phyloP scores from a whole-genome alignment of 2,113 vertebrate species.

The Pollachius pollachius region DNA sequence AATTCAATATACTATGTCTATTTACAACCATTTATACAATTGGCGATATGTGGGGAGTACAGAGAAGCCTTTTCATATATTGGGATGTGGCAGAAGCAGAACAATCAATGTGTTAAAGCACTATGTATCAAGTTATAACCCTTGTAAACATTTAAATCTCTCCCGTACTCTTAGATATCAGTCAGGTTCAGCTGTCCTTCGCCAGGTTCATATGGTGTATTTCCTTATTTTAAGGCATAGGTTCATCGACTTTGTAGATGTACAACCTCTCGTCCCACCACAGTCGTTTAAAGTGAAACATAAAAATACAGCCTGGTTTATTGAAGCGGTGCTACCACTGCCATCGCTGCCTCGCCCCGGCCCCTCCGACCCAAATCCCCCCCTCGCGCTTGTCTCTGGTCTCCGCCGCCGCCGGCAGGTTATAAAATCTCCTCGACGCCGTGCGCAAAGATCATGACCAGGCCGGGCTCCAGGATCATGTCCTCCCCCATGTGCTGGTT shows the following conservation, averaged over 20 bases:
- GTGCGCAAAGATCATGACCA: conserved; percentile 98
- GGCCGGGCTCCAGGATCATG: conserved; percentile 96
- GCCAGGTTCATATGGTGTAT: conserved; percentile 45
- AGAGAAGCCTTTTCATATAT: conserved; percentile 43
- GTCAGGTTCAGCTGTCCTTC: conserved; percentile 54
- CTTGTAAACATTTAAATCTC: conserved; percentile 63
- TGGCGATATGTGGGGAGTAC: conserved; percentile 43
- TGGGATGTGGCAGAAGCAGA: conserved; percentile 45
- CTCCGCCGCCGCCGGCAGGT: conserved; percentile 20
- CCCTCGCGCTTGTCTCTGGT: conserved; percentile 28
- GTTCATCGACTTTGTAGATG: conserved; percentile 47
- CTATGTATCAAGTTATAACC: conserved; percentile 53
- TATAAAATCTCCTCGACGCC: conserved; percentile 93
- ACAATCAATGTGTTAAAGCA: conserved; percentile 69
- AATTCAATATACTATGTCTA: conserved; percentile 75
- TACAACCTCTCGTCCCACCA: conserved; percentile 29
- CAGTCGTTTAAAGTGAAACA: conserved; percentile 29
- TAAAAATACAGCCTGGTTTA: conserved; percentile 34
- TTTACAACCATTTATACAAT: conserved; percentile 72
- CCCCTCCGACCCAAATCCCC: neutral
- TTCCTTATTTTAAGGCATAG: conserved; percentile 75
- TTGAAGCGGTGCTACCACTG: conserved; percentile 12
- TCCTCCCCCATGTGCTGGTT: conserved; percentile 99
- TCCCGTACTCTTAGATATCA: conserved; percentile 42
- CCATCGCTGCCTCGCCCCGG: conserved; percentile 2